These are phyloP conservation scores for Varanus salvator DNA, from an alignment of 2,113 vertebrate species.

Conservation along the genomic window DNA sequence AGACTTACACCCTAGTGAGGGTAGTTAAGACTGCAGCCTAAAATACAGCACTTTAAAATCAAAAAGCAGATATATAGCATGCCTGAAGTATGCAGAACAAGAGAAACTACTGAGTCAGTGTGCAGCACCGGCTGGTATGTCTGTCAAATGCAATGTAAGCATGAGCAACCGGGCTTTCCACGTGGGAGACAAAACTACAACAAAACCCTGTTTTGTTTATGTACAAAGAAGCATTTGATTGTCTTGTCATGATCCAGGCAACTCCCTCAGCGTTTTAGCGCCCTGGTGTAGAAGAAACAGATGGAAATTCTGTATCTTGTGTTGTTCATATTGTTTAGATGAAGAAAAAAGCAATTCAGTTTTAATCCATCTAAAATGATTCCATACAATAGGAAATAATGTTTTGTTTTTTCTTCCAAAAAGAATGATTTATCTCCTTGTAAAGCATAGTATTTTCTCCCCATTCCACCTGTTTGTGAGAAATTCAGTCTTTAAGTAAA, in stretches of 20 bases:
- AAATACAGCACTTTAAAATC: neutral
- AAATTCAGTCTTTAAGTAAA: fast-evolving
- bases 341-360: neutral
- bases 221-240: neutral
- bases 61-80: neutral
- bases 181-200: neutral
- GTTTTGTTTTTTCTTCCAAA: neutral
- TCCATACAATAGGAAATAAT: neutral
- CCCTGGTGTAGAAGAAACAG: neutral
- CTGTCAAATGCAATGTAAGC: neutral
- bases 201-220: neutral
- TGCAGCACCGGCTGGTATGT: neutral
- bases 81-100: neutral
- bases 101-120: neutral
- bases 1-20: neutral
- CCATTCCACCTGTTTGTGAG: fast-evolving
- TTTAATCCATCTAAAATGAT: neutral
- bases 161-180: neutral
- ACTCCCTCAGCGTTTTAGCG: neutral
- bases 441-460: slow-evolving; percentile 9
- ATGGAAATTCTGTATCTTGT: slow-evolving; percentile 14
- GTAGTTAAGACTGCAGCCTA: neutral
- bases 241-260: neutral
- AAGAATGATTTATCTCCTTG: neutral
- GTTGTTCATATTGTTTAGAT: neutral